Evolutionary conservation across 2,113 vertebrate species (phyloP).

Genomic region (Siphamia tubifer): DNA sequence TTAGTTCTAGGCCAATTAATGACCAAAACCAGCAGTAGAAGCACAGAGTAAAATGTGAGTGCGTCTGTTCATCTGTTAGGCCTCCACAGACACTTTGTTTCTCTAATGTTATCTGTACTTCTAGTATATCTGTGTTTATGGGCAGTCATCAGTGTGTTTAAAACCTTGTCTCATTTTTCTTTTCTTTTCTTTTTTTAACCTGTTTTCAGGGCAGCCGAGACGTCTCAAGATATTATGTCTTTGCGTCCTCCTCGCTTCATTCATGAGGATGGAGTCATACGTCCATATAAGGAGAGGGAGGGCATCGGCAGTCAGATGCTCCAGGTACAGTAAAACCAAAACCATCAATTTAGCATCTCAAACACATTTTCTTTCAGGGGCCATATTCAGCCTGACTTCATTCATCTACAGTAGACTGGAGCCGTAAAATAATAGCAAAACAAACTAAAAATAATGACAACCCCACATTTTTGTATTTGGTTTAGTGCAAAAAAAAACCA

Average conservation of each 20-base stretch:
- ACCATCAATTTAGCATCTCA: background rate
- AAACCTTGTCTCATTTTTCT: background rate
- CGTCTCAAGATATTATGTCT: constrained; percentile 88
- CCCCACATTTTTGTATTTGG: no score
- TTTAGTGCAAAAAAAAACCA: no score
- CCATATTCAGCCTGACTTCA: no score
- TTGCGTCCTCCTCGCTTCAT: constrained; percentile 93
- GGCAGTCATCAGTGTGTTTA: background rate
- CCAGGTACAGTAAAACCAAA: constrained; percentile 87
- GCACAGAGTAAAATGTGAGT: no score
- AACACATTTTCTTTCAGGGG: no score
- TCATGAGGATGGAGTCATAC: constrained; percentile 94
- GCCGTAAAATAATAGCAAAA: no score
- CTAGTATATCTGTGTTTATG: background rate
- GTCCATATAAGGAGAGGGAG: constrained; percentile 92
- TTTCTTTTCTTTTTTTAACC: background rate
- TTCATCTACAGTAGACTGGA: no score
- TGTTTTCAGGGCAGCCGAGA: constrained; percentile 86
- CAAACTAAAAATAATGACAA: no score
- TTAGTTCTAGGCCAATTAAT: no score
- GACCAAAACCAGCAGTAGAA: no score
- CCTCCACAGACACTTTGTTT: background rate
- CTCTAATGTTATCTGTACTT: no score
- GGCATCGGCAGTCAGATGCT: constrained; percentile 95
- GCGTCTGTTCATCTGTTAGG: background rate